Base-by-base conservation (phyloP, 2,888 invertebrate genomes). In the Leuctra nigra region DNA sequence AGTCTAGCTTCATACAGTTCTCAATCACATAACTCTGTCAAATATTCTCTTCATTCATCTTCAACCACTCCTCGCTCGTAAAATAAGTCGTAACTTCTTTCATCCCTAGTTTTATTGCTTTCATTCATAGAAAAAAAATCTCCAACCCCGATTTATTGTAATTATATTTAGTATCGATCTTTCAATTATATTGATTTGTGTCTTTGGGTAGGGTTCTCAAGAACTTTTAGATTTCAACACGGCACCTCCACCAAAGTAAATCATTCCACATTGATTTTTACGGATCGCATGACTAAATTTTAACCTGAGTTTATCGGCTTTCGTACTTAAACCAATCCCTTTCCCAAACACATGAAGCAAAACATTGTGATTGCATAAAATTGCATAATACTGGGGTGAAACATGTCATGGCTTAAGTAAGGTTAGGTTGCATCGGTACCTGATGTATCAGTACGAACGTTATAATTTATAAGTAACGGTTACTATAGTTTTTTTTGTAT, bases 351-450 rank as follows among this genome's bases (percentile, higher is more conserved):
- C n/a, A n/a, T n/a, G 6, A 20, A 50, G 14, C 35, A 50, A 50
- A 50, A 29, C 44, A 44, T n/a, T 44, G 44, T 18, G 20, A 44
- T 20, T 44, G 44, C 22, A 22, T 44, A 4, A 44, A 44, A 22
- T 11, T 7, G 7, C 6, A 11, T 11, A 29, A 29, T 11, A 29
- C 7, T 29, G 29, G 6, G 29, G 6, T 29, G 11, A 7, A 29
- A 29, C 29, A n/a, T n/a, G n/a, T n/a, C 39, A n/a, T 18, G 44
- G 44, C 20, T 44, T 48, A 48, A 29, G 24, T 48, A 48, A 33
- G 48, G 48, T 48, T 48, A 48, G 25, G 48, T n/a, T 48, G 29
- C 44, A 44, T 44, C 29, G 25, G 35, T 50, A 50, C 50, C 50
- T 50, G 50, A 50, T 38, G 9, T 9, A 29, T 44, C n/a, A 23